Base-by-base conservation (phyloP, 2,113 vertebrate genomes). In the Piprites chloris region DNA sequence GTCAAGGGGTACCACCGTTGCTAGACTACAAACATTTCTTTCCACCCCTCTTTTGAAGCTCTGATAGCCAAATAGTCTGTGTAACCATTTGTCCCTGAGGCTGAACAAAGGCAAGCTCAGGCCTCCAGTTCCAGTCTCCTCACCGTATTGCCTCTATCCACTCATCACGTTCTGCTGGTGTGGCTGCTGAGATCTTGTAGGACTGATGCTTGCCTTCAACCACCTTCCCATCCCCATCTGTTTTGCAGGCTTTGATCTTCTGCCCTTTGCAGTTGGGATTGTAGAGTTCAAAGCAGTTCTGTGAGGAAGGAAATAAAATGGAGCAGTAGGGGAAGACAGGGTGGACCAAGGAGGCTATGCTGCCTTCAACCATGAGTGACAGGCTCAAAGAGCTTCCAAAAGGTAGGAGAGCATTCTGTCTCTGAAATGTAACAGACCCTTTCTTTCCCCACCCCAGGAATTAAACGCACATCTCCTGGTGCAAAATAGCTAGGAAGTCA, bases 211-310 rank as follows among this genome's bases (percentile, higher is more conserved):
- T 99, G 39, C 99, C 99, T 91, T 99, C 98, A 71, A 99, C 99
- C 79, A 99, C 99, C 32, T 99, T 97, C 32, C 99, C 99, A n/a
- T 99, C 99, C 0, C 98, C 99, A 5, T 99, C 99, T 0, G 99
- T 99, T 97, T 99, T 99, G 93, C 99, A 99, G 3, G 99, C 99
- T 96, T 99, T 99, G 92, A 99, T 99, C 93, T 98, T 99, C 97
- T 99, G 99, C 32, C 99, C 99, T 55, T 98, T 98, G 93, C 98
- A 99, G 97, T 98, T 98, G 76, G 99, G 98, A 97, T 98, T 99
- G 97, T 98, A 99, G 90, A 99, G 98, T 95, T 99, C 99, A 97
- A 99, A 98, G 93, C 99, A 99, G 96, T 98, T 99, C 99, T 99
- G 95, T 73, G 50, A 65, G 50, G 77, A 89, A 79, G 52, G 49